Percentiles rank a stretch among this genome's conserved stretches.
These are phyloP conservation scores for Drosophila anceps DNA, from an alignment of 2,888 invertebrate genomes.

Conservation along the genomic window DNA sequence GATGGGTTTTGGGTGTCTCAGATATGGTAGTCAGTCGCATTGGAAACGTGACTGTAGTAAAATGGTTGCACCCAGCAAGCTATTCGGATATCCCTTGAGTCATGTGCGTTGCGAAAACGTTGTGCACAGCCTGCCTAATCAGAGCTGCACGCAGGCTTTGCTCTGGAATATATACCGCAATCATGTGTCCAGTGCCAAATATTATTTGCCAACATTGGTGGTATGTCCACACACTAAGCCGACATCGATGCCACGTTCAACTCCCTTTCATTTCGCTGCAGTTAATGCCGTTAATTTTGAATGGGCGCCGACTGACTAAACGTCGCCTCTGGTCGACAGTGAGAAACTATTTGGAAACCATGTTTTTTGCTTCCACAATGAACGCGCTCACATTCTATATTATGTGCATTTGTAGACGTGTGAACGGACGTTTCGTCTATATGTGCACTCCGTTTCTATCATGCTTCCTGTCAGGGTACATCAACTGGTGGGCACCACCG, in stretches of 20 bases:
- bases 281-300: conserved; percentile 52
- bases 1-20: not conserved
- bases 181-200: conserved; percentile 60
- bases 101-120: conserved; percentile 36
- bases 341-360: conserved; percentile 47
- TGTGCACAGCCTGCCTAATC: conserved; percentile 50
- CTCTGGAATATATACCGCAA: conserved; percentile 68
- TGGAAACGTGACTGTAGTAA: conserved; percentile 9
- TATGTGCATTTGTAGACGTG: conserved; percentile 44
- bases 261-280: conserved; percentile 15
- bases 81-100: conserved; percentile 47
- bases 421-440: conserved; percentile 40
- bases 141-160: conserved; percentile 52
- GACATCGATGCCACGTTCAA: not conserved
- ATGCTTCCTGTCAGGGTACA: conserved; percentile 29
- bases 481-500: conserved; percentile 51
- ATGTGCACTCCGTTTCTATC: conserved; percentile 34
- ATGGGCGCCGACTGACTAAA: conserved; percentile 36
- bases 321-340: conserved; percentile 11
- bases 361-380: conserved; percentile 29
- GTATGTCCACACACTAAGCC: conserved; percentile 25
- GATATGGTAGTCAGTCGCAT: conserved; percentile 22
- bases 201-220: conserved; percentile 60
- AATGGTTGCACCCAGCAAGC: conserved; percentile 58
- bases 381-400: conserved; percentile 49